These are phyloP conservation scores for Callinectes sapidus DNA, from an alignment of 2,888 invertebrate species.

Conservation along the genomic window DNA sequence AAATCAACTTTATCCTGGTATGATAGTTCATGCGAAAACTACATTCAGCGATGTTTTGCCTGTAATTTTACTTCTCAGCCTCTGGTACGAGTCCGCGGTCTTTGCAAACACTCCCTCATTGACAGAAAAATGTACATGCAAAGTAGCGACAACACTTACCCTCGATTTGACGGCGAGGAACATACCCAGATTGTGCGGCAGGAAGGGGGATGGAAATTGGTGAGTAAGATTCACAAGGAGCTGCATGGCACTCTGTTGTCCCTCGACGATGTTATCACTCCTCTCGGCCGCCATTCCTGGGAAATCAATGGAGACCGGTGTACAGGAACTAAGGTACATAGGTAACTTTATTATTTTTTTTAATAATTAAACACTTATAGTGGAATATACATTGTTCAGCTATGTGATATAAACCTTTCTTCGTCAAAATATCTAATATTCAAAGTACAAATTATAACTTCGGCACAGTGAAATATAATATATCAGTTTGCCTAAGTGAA, in stretches of 20 bases:
- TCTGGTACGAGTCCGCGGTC: constrained; percentile 17
- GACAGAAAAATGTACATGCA: background rate
- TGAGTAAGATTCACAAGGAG: background rate
- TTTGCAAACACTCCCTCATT: constrained; percentile 20
- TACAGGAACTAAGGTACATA: background rate
- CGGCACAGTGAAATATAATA: background rate
- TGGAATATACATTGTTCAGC: background rate
- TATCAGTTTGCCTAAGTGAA: background rate
- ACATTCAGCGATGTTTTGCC: background rate
- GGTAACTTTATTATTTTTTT: background rate
- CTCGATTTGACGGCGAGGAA: constrained; percentile 1
- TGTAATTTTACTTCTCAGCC: background rate
- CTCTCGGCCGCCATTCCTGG: constrained; percentile 36
- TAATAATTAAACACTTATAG: background rate
- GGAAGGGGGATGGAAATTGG: background rate
- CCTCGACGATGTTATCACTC: background rate
- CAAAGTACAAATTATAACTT: background rate
- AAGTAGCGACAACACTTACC: background rate
- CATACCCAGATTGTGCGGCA: background rate
- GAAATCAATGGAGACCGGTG: constrained; percentile 2
- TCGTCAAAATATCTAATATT: background rate
- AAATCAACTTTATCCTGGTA: background rate
- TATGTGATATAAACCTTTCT: background rate
- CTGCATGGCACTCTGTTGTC: background rate
- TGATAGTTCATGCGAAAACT: background rate